Conservation (phyloP, 2,113 vertebrate genomes). For the Suncus etruscus region DNA sequence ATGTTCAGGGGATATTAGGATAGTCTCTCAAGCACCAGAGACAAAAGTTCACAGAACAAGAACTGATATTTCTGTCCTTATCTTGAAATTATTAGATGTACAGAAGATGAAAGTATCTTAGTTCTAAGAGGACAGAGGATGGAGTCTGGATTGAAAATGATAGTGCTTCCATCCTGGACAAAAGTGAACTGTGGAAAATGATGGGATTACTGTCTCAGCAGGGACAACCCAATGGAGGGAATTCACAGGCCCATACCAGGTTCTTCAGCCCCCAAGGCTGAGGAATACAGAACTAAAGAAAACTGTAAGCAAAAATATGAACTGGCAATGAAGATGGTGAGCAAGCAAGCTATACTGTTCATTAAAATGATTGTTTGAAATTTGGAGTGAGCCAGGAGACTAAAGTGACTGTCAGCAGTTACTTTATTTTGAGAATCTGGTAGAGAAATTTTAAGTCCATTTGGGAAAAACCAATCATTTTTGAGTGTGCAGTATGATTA, state of each 20-base stretch:
- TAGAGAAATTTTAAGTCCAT: slow-evolving; percentile 63
- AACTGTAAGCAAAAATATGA: background rate
- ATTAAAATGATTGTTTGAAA: slow-evolving; percentile 43
- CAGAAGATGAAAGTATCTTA: slow-evolving; percentile 72
- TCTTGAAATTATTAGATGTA: slow-evolving; percentile 68
- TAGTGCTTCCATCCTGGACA: slow-evolving; percentile 1
- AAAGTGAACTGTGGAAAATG: slow-evolving; percentile 9
- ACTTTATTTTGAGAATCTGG: slow-evolving; percentile 61
- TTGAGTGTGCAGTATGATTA: slow-evolving; percentile 56
- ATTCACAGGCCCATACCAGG: background rate
- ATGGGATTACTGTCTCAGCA: background rate
- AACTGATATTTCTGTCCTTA: slow-evolving; percentile 81
- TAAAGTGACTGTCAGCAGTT: slow-evolving; percentile 60
- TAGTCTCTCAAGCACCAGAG: slow-evolving; percentile 84
- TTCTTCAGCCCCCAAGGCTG: background rate
- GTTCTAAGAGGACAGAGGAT: slow-evolving; percentile 14
- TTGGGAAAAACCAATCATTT: slow-evolving; percentile 73
- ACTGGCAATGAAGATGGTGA: slow-evolving; percentile 8
- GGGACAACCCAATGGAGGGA: background rate
- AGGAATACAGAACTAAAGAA: slow-evolving; percentile 25
- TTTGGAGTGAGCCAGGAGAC: slow-evolving; percentile 56
- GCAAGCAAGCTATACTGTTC: background rate
- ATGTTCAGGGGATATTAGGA: slow-evolving; percentile 86
- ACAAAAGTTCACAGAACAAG: slow-evolving; percentile 84
- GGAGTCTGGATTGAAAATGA: background rate